phyloP scores from a whole-genome alignment of 2,888 invertebrate genomes.

The Desoria tigrina region DNA sequence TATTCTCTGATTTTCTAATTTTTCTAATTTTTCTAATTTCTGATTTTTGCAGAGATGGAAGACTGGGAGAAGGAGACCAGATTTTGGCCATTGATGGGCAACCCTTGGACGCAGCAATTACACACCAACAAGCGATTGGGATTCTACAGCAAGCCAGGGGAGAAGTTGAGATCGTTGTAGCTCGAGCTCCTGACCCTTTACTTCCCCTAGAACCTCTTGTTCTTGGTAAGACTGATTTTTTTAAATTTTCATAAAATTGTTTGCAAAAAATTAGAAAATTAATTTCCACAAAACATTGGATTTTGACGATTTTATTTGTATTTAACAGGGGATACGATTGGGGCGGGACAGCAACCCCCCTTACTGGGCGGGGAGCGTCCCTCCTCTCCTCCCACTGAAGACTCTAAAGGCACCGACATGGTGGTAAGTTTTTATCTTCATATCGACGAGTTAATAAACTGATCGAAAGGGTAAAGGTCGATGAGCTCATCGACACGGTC shows the following conservation, averaged over 20 bases:
- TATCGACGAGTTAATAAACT: neutral
- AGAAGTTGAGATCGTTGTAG: conserved; percentile 67
- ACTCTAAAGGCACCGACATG: conserved; percentile 70
- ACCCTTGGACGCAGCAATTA: conserved; percentile 73
- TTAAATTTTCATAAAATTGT: neutral
- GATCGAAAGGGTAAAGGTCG: neutral
- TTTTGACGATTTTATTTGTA: neutral
- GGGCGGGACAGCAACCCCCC: conserved; percentile 49
- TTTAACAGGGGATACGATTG: conserved; percentile 46
- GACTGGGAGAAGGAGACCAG: conserved; percentile 76
- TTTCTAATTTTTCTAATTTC: too few species aligned
- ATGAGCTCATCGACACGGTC: neutral
- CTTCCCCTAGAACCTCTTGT: conserved; percentile 30
- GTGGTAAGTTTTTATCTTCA: conserved; percentile 61
- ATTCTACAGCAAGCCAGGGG: conserved; percentile 70
- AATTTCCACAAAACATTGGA: too few species aligned
- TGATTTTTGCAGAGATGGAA: conserved; percentile 65
- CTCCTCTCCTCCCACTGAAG: conserved; percentile 68
- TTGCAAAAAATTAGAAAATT: too few species aligned
- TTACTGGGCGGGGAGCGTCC: conserved; percentile 53
- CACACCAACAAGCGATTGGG: conserved; percentile 78
- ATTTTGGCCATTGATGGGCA: conserved; percentile 81
- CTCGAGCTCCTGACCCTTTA: conserved; percentile 61
- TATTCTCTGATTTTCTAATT: too few species aligned
- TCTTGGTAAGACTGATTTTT: conserved; percentile 38